These are phyloP conservation scores for Turdus rufiventris DNA, from an alignment of 2,113 vertebrate genomes.

Conservation along the genomic window DNA sequence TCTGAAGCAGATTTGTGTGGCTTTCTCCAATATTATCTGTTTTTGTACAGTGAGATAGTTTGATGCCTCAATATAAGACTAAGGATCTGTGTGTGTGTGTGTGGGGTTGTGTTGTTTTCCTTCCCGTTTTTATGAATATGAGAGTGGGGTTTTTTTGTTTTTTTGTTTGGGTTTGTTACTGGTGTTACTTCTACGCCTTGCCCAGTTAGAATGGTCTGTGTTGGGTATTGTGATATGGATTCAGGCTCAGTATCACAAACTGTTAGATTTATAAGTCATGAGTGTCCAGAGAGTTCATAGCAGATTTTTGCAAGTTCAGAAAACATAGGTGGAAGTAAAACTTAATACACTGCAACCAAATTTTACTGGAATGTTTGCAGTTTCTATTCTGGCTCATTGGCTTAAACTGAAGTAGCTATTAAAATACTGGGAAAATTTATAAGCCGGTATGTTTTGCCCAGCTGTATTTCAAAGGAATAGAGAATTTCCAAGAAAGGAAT, in stretches of 20 bases:
- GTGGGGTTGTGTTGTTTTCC: fast-evolving
- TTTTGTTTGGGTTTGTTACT: not conserved
- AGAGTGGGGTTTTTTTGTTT: not conserved
- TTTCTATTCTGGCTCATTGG: not conserved
- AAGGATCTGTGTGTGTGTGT: not conserved
- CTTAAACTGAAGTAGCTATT: not conserved
- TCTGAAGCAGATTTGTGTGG: not conserved
- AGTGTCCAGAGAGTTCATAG: not conserved
- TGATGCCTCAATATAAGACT: not conserved
- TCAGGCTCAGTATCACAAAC: not conserved
- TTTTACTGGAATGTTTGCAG: not conserved
- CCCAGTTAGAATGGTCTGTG: not conserved
- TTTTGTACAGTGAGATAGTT: not conserved
- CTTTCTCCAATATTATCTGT: not conserved
- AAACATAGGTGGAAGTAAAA: not conserved
- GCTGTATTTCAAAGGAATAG: not conserved
- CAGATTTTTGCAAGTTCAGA: not conserved
- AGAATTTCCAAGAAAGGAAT: not conserved
- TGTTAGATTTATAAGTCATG: not conserved
- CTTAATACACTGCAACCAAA: not conserved
- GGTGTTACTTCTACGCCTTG: not conserved
- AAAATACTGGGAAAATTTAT: not conserved
- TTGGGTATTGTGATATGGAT: not conserved
- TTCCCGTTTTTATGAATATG: not conserved
- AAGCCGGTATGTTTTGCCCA: not conserved